Evolutionary conservation across 1,140 invertebrate genomes (phyloP), one percentile per base, ranked within the genome.

Genomic region (Drosophila carrolli): DNA sequence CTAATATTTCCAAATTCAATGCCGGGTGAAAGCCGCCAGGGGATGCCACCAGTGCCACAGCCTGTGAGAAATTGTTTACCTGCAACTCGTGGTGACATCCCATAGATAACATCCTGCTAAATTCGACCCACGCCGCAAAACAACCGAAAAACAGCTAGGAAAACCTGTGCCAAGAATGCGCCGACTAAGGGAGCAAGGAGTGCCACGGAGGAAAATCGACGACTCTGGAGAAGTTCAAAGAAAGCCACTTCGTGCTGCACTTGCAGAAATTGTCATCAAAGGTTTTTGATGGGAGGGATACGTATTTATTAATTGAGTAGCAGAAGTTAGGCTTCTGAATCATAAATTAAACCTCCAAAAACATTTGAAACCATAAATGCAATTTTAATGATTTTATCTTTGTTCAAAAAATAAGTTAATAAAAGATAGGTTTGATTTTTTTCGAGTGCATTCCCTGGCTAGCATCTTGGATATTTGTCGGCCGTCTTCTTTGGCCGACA

Each of bases 1-100:
- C 60, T 44, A 84, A 84, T 85, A 84, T 59, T 84, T 79, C 67
- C 46, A 75, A 61, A 78, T 71, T 53, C 81, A 72, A 81, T 81
- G 78, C 43, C 65, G 48, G 47, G 67, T 73, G 82, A 72, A 84
- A 84, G 81, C 81, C 58, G 32, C 37, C 53, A 44, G 70, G 53
- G 70, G 68, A 73, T 63, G 71, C 67, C 37, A 19, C 29, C 29
- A 47, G 14, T 1, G 48, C 29, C 8, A 16, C 57, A 43, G 72
- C 51, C 68, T 56, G 51, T 70, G 41, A 72, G 59, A 74, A 75
- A 74, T 75, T 65, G 66, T 78, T 50, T 41, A 46, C 40, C 27
- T 10, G 14, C 10, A 43, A 41, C 32, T 63, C 46, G 56, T 80
- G 66, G 71, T 84, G 81, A 85, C 81, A 76, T 80, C 50, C 51